Conservation (phyloP, 2,113 vertebrate genomes). For the Strix aluco region DNA sequence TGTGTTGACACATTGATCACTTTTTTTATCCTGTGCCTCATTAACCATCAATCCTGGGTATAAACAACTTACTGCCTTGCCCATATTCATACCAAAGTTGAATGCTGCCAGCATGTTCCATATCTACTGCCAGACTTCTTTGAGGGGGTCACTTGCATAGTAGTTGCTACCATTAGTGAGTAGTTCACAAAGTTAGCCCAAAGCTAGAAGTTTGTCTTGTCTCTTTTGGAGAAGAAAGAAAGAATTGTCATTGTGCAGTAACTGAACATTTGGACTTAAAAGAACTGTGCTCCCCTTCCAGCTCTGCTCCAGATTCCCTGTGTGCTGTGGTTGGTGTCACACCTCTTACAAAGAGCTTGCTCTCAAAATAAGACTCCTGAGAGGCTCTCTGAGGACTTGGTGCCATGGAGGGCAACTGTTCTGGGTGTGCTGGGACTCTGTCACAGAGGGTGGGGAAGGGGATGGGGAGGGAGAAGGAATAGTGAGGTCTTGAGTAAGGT, state of each 20-base stretch:
- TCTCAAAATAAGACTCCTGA: neutral
- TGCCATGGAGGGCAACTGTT: neutral
- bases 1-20: neutral
- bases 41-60: neutral
- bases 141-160: neutral
- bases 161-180: neutral
- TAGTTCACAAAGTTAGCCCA: neutral
- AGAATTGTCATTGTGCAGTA: neutral
- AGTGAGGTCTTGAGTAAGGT: neutral
- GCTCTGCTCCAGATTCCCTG: neutral
- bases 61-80: neutral
- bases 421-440: neutral
- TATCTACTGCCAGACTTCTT: neutral
- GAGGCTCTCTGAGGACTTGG: neutral
- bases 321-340: neutral
- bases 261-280: constrained; percentile 18
- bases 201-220: neutral
- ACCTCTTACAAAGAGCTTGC: neutral
- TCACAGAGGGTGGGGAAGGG: neutral
- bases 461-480: neutral
- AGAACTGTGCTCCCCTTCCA: neutral
- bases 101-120: neutral
- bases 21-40: neutral
- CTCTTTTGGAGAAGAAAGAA: constrained; percentile 15
- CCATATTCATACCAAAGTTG: neutral